Percentiles rank a stretch among this genome's conserved stretches.
phyloP scores from a whole-genome alignment of 2,113 vertebrate species.

The Heteronetta atricapilla region DNA sequence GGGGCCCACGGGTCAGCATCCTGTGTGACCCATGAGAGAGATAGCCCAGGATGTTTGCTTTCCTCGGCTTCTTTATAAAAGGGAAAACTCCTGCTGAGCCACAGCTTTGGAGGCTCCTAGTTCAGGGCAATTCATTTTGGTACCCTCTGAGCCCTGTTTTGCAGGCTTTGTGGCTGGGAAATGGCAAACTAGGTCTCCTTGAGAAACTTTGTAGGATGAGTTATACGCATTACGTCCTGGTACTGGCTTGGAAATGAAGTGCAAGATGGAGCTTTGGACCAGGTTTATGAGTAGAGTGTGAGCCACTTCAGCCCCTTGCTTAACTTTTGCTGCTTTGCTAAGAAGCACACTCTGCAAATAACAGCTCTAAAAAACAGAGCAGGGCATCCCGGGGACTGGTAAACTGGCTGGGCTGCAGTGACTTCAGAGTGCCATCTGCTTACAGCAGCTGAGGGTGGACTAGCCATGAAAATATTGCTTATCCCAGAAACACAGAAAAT shows the following conservation, averaged over 20 bases:
- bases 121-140: background rate
- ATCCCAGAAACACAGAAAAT: background rate
- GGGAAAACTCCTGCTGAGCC: background rate
- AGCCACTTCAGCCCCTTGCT: background rate
- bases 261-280: background rate
- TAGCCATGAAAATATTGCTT: background rate
- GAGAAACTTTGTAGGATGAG: background rate
- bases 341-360: background rate
- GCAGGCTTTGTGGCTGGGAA: rapidly evolving
- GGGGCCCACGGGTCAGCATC: background rate
- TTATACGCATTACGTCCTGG: rapidly evolving
- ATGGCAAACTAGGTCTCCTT: background rate
- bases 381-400: background rate
- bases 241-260: background rate
- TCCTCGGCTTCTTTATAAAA: background rate
- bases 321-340: background rate
- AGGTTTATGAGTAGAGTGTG: rapidly evolving
- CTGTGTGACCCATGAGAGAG: rapidly evolving
- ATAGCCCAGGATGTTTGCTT: background rate
- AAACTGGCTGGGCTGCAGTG: background rate
- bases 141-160: background rate
- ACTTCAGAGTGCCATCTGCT: background rate
- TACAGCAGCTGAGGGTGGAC: background rate
- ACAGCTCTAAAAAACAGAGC: background rate
- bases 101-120: background rate